Evolutionary conservation across 2,888 invertebrate species (phyloP).

Genomic region (Amblyteles armatorius): DNA sequence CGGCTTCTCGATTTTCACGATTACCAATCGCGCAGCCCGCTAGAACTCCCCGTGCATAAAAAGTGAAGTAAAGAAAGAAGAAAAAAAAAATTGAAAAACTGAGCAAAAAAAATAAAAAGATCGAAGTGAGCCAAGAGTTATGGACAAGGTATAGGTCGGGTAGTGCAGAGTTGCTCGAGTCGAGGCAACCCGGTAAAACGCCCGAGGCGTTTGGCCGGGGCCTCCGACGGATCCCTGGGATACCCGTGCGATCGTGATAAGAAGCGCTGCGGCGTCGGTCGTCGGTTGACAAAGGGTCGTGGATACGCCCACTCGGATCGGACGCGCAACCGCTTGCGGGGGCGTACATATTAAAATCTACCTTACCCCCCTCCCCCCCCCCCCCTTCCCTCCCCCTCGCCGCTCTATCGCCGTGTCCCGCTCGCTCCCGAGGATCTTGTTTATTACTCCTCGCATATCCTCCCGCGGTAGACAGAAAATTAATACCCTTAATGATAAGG

Average conservation of each 20-base stretch:
- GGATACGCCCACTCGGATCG: conserved; percentile 81
- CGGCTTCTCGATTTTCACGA: conserved; percentile 6
- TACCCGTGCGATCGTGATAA: conserved; percentile 79
- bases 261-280: conserved; percentile 79
- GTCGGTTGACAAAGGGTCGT: conserved; percentile 83
- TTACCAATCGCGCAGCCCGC: background rate
- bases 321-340: conserved; percentile 81
- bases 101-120: conserved; percentile 46
- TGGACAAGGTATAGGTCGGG: conserved; percentile 66
- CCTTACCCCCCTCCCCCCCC: conserved; percentile 60
- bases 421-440: conserved; percentile 72
- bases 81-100: background rate
- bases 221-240: conserved; percentile 55
- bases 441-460: conserved; percentile 69
- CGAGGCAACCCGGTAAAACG: conserved; percentile 32
- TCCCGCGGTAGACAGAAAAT: conserved; percentile 37
- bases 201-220: conserved; percentile 31
- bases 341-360: conserved; percentile 82
- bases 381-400: conserved; percentile 66
- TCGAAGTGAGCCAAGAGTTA: conserved; percentile 73
- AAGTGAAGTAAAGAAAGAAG: background rate
- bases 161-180: background rate
- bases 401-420: conserved; percentile 39
- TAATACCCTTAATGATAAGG: conserved; percentile 5
- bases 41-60: background rate